Evolutionary conservation across 2,113 vertebrate species (phyloP).

Genomic region (Anoura caudifer): DNA sequence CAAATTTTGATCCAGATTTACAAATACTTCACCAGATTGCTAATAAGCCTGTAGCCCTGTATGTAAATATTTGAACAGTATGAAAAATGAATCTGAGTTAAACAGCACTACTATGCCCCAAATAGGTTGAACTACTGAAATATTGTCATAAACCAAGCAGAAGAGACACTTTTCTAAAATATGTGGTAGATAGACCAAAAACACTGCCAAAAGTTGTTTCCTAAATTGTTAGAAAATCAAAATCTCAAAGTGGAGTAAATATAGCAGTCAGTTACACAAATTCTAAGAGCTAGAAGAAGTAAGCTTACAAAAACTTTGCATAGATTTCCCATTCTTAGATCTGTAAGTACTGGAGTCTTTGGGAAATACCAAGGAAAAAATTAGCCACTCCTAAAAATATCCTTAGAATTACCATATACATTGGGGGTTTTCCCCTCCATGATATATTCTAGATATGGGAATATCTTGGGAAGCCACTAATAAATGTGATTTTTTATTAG

Average conservation of each 20-base stretch:
- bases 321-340: not conserved
- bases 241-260: constrained; percentile 56
- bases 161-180: constrained; percentile 1
- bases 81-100: constrained; percentile 42
- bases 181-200: not conserved
- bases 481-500: not conserved
- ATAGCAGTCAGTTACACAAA: constrained; percentile 18
- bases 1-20: constrained; percentile 66
- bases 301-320: not conserved
- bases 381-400: not conserved
- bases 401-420: not conserved
- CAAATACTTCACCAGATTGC: constrained; percentile 52
- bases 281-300: constrained; percentile 35
- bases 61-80: constrained; percentile 54
- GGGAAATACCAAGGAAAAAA: not conserved
- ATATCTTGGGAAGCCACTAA: not conserved
- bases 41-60: constrained; percentile 35
- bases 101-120: not conserved
- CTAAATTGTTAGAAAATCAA: constrained; percentile 22
- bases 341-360: not conserved
- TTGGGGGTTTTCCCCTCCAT: not conserved
- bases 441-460: not conserved
- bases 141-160: not conserved
- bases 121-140: constrained; percentile 43
- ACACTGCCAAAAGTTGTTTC: not conserved